These are phyloP conservation scores for Zoroaster sp. DNA, from an alignment of 53 echinoderm and acorn worm species.

Conservation along the genomic window DNA sequence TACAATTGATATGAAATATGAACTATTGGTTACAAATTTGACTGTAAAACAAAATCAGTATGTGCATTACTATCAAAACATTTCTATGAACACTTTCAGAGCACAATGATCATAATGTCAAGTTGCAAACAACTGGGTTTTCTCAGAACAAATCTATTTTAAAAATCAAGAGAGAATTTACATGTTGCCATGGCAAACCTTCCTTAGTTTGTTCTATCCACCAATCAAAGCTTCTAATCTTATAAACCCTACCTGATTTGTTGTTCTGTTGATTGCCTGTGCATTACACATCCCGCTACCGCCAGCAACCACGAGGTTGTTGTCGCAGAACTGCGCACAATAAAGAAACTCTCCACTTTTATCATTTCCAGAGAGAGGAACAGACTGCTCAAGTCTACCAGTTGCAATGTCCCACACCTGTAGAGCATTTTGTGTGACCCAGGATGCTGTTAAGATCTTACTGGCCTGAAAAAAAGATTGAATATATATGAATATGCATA, in stretches of 20 bases:
- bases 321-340: slow-evolving; percentile 93
- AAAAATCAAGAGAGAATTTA: no score
- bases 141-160: no score
- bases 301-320: slow-evolving; percentile 80
- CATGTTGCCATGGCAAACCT: no score
- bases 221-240: no score
- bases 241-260: slow-evolving; percentile 70
- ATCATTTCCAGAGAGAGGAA: slow-evolving; percentile 66
- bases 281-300: slow-evolving; percentile 87
- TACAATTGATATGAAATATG: no score
- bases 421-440: slow-evolving; percentile 72
- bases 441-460: slow-evolving; percentile 94
- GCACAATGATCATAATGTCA: no score
- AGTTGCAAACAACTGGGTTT: no score
- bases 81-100: no score
- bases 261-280: slow-evolving; percentile 78
- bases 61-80: no score
- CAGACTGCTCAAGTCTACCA: slow-evolving; percentile 76
- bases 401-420: slow-evolving; percentile 89
- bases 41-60: no score
- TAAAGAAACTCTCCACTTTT: slow-evolving; percentile 89
- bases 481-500: not conserved
- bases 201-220: no score
- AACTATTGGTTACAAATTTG: no score
- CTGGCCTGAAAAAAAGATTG: slow-evolving; percentile 64